phyloP scores from a whole-genome alignment of 2,797 vertebrate species.

The Sciaenops ocellatus region DNA sequence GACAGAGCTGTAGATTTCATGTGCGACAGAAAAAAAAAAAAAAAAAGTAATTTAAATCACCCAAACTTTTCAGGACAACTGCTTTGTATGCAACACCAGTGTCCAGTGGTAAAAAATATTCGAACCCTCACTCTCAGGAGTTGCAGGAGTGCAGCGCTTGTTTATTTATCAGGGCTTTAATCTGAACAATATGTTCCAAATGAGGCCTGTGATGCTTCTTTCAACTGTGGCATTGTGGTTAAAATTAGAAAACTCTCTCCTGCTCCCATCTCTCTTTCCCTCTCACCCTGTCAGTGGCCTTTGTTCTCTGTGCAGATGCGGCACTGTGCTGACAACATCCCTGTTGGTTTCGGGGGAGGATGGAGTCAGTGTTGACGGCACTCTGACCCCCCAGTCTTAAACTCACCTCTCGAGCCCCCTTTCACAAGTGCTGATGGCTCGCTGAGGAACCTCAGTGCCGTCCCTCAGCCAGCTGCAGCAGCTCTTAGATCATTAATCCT shows the following conservation, averaged over 20 bases:
- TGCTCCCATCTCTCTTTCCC: slow-evolving; percentile 43
- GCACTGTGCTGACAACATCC: slow-evolving; percentile 70
- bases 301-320: slow-evolving; percentile 77
- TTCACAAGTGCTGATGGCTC: slow-evolving; percentile 56
- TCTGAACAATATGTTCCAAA: slow-evolving; percentile 81
- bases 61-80: slow-evolving; percentile 19
- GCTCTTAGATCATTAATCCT: slow-evolving; percentile 77
- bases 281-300: slow-evolving; percentile 65
- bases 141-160: slow-evolving; percentile 41
- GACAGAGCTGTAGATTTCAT: slow-evolving; percentile 55
- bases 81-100: slow-evolving; percentile 35
- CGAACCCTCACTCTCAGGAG: slow-evolving; percentile 41
- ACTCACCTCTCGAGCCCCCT: slow-evolving; percentile 63
- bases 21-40: slow-evolving; percentile 18
- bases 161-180: slow-evolving; percentile 77
- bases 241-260: slow-evolving; percentile 61
- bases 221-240: slow-evolving; percentile 69
- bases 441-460: slow-evolving; percentile 50
- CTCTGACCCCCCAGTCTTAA: slow-evolving; percentile 63
- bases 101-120: slow-evolving; percentile 33
- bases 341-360: slow-evolving; percentile 76
- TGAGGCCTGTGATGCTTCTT: slow-evolving; percentile 75
- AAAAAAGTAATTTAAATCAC: slow-evolving; percentile 38
- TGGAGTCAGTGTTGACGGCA: slow-evolving; percentile 64
- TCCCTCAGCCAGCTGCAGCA: slow-evolving; percentile 69